phyloP scores from a whole-genome alignment of 2,888 invertebrate genomes.

The Polymixis lichenea region DNA sequence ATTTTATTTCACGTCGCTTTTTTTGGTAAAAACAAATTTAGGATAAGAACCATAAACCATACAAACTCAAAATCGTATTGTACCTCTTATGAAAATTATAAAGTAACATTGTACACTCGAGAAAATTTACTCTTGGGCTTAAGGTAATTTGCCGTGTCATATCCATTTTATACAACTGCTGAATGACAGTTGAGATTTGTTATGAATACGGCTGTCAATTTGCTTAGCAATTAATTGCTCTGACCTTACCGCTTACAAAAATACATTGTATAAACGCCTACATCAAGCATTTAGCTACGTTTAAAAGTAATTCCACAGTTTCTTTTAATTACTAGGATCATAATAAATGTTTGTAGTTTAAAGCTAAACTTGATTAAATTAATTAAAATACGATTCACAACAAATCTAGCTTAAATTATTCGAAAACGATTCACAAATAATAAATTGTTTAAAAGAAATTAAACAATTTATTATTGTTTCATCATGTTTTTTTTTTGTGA shows the following conservation, averaged over 20 bases:
- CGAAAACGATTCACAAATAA: slow-evolving; percentile 24
- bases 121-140: not conserved
- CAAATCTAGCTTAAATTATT: slow-evolving; percentile 10
- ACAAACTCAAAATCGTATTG: not conserved
- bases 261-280: not conserved
- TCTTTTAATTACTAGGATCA: not conserved
- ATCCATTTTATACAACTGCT: not conserved
- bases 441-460: not conserved
- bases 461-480: not conserved
- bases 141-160: not conserved
- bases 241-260: not conserved
- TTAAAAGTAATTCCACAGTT: not conserved
- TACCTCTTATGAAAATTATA: not conserved
- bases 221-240: not conserved
- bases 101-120: not conserved
- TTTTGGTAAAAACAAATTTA: no score
- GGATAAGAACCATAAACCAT: no score
- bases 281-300: not conserved
- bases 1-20: no score
- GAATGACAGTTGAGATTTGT: not conserved
- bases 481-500: not conserved
- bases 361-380: not conserved
- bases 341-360: not conserved
- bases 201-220: not conserved
- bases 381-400: slow-evolving; percentile 24